Base-by-base conservation (phyloP, 2,113 vertebrate genomes). In the Mormyrus lacerda region DNA sequence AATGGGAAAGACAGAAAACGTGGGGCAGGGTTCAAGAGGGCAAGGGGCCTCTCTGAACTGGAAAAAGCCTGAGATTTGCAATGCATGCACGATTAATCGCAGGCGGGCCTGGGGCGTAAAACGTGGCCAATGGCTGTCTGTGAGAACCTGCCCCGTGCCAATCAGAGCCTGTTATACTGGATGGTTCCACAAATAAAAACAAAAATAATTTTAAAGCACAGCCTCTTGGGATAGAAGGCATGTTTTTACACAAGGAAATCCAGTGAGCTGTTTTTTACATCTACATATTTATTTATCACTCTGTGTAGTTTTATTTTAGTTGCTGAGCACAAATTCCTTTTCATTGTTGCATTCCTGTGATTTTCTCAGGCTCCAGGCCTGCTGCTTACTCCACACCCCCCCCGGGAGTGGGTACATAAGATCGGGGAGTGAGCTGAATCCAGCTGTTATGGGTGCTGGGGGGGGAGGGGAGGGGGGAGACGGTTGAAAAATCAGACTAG, bases 351-450 rank as follows among this genome's bases (percentile, higher is more conserved):
- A 95, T 94, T 95, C 94, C 94, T 92, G 89, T 90, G 92, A 91
- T 89, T 92, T 95, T 95, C 95, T 95, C 94, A 95, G 93, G 95
- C 93, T 91, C 93, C 89, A 65, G 89, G 31, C 3, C 90, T 92
- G 91, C 91, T 91, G 89, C 87, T 53, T 89, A 86, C 90, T 47
- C 90, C 51, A 73, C 85, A 21, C 50, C 87, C 91, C 90, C 91
- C 91, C 88, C 39, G 85, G 89, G 91, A 91, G 89, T 65, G 90
- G 69, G 9, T 55, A 50, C 84, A 87, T 82, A 91, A 89, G 88
- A 89, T 85, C 88, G 27, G 76, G 24, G 17, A 88, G 42, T 50
- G 42, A 88, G 79, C 44, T 42, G 87, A 50, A 89, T 42, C 19
- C 47, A 91, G 45, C 27, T 90, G n/a, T 85, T 84, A 19, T 11